These are phyloP conservation scores for Parotocinclus haroldoi DNA, from an alignment of 2,797 vertebrate genomes.

Conservation along the genomic window DNA sequence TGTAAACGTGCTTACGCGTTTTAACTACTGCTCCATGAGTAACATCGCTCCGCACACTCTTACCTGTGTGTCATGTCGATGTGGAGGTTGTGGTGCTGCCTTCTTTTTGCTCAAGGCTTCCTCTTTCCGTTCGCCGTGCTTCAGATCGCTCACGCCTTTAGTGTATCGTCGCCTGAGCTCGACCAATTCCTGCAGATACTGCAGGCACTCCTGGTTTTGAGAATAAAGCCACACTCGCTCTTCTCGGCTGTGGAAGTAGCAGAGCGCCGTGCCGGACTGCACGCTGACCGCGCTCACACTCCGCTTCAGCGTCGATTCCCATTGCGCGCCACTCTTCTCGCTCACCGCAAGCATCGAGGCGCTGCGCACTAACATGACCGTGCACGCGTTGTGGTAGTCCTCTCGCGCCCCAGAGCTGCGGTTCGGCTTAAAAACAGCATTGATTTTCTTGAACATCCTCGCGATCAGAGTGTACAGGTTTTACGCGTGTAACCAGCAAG, in stretches of 20 bases:
- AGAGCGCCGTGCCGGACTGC: slow-evolving; percentile 68
- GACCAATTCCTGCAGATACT: slow-evolving; percentile 90
- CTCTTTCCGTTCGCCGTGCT: slow-evolving; percentile 60
- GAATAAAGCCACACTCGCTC: slow-evolving; percentile 86
- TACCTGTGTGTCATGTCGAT: slow-evolving; percentile 68
- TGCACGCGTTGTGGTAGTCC: slow-evolving; percentile 72
- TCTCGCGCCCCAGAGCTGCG: slow-evolving; percentile 59
- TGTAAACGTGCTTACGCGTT: too few relatives aligned
- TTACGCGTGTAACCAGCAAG: neutral
- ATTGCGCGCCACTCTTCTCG: slow-evolving; percentile 69
- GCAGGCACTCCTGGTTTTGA: slow-evolving; percentile 88
- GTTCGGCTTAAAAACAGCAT: slow-evolving; percentile 81
- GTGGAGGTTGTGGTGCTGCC: slow-evolving; percentile 55
- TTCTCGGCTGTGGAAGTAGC: slow-evolving; percentile 80
- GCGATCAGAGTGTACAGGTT: neutral
- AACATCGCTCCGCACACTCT: slow-evolving; percentile 9
- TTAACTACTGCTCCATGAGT: too few relatives aligned
- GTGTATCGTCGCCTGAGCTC: slow-evolving; percentile 87
- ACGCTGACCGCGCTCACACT: slow-evolving; percentile 83
- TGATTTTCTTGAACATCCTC: slow-evolving; percentile 89
- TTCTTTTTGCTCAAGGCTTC: slow-evolving; percentile 70
- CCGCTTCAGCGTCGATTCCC: slow-evolving; percentile 78
- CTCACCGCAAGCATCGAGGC: slow-evolving; percentile 89
- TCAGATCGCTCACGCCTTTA: slow-evolving; percentile 77
- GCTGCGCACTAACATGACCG: slow-evolving; percentile 85